Conservation (phyloP, 2,797 vertebrate species). For the Florisuga fusca region DNA sequence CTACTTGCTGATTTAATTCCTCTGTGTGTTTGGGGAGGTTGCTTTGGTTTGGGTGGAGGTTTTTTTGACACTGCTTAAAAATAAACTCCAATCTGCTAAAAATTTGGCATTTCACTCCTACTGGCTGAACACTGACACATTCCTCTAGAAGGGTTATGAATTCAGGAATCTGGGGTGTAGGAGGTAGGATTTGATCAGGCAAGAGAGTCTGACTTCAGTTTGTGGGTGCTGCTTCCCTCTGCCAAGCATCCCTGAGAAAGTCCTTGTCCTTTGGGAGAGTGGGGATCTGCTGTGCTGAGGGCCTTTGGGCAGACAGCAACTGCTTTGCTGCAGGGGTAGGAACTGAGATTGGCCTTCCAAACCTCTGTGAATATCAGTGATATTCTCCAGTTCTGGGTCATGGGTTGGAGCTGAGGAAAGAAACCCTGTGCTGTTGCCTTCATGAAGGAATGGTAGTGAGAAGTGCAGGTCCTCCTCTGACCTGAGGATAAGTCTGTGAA, state of each 20-base stretch:
- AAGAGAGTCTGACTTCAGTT: background rate
- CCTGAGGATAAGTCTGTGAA: background rate
- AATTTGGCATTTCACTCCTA: constrained; percentile 50
- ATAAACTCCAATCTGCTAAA: constrained; percentile 59
- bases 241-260: background rate
- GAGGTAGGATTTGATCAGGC: background rate
- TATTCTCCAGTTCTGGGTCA: background rate
- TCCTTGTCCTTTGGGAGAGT: background rate
- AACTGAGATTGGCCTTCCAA: background rate
- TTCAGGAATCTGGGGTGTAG: constrained; percentile 6
- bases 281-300: background rate
- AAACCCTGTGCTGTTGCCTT: background rate
- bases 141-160: constrained; percentile 11
- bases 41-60: constrained; percentile 12
- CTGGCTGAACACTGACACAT: constrained; percentile 12
- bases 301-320: accelerated
- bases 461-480: accelerated
- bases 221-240: background rate
- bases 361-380: background rate
- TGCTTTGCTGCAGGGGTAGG: background rate
- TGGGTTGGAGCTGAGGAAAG: background rate
- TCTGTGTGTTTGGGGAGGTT: background rate
- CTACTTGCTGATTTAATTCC: background rate
- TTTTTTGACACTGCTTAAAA: constrained; percentile 25
- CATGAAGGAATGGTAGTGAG: background rate